Evolutionary conservation across 2,113 vertebrate genomes (phyloP).

Genomic region (Coreoperca whiteheadi): DNA sequence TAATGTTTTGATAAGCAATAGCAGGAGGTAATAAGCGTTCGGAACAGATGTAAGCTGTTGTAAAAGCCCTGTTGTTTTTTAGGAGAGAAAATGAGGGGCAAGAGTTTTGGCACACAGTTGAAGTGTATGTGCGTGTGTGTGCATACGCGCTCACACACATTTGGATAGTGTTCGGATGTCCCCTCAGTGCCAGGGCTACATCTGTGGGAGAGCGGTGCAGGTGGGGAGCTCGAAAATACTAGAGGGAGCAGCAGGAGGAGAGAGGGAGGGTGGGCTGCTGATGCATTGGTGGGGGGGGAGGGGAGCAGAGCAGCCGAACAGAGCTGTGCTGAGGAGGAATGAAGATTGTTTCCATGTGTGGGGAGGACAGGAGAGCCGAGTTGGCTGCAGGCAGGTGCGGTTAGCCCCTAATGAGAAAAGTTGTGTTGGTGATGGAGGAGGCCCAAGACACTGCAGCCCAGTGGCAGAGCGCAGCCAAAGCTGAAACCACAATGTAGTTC

Average conservation of each 20-base stretch:
- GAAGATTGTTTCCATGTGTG: slow-evolving; percentile 85
- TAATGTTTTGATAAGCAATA: slow-evolving; percentile 58
- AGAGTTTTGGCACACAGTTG: slow-evolving; percentile 68
- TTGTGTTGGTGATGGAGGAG: slow-evolving; percentile 82
- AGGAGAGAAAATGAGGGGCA: slow-evolving; percentile 58
- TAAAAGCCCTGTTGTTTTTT: slow-evolving; percentile 57
- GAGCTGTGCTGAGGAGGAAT: slow-evolving; percentile 72
- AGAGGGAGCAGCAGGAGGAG: slow-evolving; percentile 71
- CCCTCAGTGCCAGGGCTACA: slow-evolving; percentile 77
- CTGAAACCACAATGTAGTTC: slow-evolving; percentile 80
- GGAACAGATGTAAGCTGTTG: slow-evolving; percentile 64
- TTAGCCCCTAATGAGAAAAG: slow-evolving; percentile 85
- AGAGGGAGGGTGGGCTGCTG: slow-evolving; percentile 56
- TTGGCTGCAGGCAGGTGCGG: slow-evolving; percentile 83
- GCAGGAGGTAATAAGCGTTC: slow-evolving; percentile 43
- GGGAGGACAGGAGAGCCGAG: slow-evolving; percentile 73
- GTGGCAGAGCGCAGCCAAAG: slow-evolving; percentile 76
- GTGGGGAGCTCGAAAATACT: slow-evolving; percentile 74
- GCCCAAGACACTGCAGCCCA: slow-evolving; percentile 79
- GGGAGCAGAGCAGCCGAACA: slow-evolving; percentile 20
- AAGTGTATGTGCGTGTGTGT: slow-evolving; percentile 46
- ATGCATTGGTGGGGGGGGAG: slow-evolving; percentile 38
- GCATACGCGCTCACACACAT: slow-evolving; percentile 49
- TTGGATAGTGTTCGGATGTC: slow-evolving; percentile 69
- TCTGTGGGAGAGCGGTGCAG: slow-evolving; percentile 79